These are phyloP conservation scores for Carcharodon carcharias DNA, from an alignment of 2,797 vertebrate genomes.

Conservation along the genomic window DNA sequence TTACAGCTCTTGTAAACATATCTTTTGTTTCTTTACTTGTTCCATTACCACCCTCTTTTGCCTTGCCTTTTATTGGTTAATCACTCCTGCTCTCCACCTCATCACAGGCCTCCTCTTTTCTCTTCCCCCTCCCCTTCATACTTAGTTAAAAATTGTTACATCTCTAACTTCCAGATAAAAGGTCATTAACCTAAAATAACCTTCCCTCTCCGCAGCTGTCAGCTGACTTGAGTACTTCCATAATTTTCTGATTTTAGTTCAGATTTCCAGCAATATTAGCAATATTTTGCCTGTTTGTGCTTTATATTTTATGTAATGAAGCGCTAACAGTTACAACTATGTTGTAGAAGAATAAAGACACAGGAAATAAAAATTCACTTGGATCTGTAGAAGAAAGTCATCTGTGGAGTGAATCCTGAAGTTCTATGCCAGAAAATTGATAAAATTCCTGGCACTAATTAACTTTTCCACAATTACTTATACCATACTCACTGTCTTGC, in stretches of 20 bases:
- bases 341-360: not conserved
- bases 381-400: not conserved
- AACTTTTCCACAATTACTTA: not conserved
- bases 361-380: not conserved
- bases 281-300: not conserved
- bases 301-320: not conserved
- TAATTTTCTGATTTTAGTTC: not conserved
- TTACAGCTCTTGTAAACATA: not conserved
- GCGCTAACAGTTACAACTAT: not conserved
- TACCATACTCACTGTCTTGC: constrained; percentile 82
- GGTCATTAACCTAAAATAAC: not conserved
- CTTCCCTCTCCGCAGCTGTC: too few relatives aligned
- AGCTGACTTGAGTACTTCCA: not conserved
- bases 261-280: not conserved
- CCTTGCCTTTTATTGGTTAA: not conserved
- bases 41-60: not conserved
- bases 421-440: not conserved
- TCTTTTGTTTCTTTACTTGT: not conserved
- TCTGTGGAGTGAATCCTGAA: not conserved
- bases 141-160: not conserved
- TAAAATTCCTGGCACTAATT: not conserved
- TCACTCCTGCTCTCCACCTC: not conserved
- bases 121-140: not conserved
- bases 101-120: not conserved
- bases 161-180: not conserved